Conservation (phyloP, 2,797 vertebrate species). For the Hyperoplus lanceolatus region DNA sequence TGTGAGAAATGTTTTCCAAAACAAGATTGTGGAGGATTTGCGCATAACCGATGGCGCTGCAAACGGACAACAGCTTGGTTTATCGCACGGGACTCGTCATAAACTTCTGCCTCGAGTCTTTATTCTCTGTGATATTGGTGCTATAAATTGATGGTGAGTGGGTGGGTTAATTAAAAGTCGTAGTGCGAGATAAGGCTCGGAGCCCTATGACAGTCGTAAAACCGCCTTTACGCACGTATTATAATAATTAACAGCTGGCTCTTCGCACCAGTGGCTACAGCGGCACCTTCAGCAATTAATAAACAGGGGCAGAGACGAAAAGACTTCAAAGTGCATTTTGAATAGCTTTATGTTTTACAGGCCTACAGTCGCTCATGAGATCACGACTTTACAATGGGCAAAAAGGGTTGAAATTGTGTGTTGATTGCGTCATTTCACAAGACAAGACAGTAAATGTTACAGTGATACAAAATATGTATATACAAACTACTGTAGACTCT, state of each 20-base stretch:
- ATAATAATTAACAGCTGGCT: slow-evolving; percentile 46
- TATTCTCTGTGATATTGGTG: slow-evolving; percentile 37
- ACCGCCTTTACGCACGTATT: slow-evolving; percentile 21
- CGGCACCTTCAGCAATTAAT: slow-evolving; percentile 27
- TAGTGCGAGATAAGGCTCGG: slow-evolving; percentile 48
- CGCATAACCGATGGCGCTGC: slow-evolving; percentile 51
- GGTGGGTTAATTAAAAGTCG: slow-evolving; percentile 71
- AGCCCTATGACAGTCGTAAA: slow-evolving; percentile 41
- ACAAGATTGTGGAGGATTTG: slow-evolving; percentile 75
- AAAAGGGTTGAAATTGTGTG: slow-evolving; percentile 32
- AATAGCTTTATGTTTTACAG: slow-evolving; percentile 66
- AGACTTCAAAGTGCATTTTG: slow-evolving; percentile 49
- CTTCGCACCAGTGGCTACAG: slow-evolving; percentile 37
- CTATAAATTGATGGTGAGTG: slow-evolving; percentile 51
- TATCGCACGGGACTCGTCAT: slow-evolving; percentile 57
- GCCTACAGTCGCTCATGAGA: slow-evolving; percentile 46
- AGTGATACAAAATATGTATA: slow-evolving; percentile 75
- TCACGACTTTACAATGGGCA: slow-evolving; percentile 59
- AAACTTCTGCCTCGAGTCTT: slow-evolving; percentile 49
- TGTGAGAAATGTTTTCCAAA: slow-evolving; percentile 75
- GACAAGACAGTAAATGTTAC: slow-evolving; percentile 71
- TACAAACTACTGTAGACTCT: slow-evolving; percentile 50
- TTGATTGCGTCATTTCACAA: slow-evolving; percentile 64
- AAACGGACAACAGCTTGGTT: slow-evolving; percentile 58
- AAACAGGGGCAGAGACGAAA: slow-evolving; percentile 40